Base-by-base conservation (phyloP, 2,797 vertebrate genomes). In the Hippoglossus hippoglossus region DNA sequence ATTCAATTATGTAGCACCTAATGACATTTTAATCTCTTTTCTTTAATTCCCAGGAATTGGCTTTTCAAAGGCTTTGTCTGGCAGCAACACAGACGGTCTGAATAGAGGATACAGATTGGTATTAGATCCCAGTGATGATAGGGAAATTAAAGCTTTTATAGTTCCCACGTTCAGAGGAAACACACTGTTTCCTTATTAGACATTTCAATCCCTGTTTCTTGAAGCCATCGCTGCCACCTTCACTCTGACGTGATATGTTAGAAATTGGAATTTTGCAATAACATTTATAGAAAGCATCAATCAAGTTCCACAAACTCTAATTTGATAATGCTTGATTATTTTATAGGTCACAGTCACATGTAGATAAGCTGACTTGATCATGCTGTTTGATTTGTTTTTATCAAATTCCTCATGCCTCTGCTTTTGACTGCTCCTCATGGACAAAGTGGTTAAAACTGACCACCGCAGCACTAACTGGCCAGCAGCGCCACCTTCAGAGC, bases 1-100 rank as follows among this genome's bases (percentile, higher is more conserved):
- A 91, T 98, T 98, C 96, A 99, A 98, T 98, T 98, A 98, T 96
- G 94, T 94, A 85, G 93, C 95, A 96, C 96, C 96, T 98, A 97
- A 98, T 97, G 96, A 97, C 97, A 97, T 97, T 97, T 98, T 97
- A 97, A 98, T 98, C 96, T 98, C 96, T 96, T 95, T 95, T 96
- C 95, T 97, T 97, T 93, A 97, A 96, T 97, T 98, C 94, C 92
- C 94, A 92, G 93, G 95, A 96, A 96, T 96, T 96, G 96, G 94
- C 96, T 96, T 97, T 93, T 97, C 96, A 96, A 97, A 97, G 95
- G 96, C 94, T 94, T 94, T 96, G 95, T 96, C 96, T 96, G 95
- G 96, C 95, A 95, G 95, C 95, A 95, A 88, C 92, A 95, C 95
- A 96, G 95, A 95, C 86, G 49, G 93, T 93, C 94, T 94, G 94